Base-by-base conservation (phyloP, 2,888 invertebrate species). In the Megaustenia siamemsis region DNA sequence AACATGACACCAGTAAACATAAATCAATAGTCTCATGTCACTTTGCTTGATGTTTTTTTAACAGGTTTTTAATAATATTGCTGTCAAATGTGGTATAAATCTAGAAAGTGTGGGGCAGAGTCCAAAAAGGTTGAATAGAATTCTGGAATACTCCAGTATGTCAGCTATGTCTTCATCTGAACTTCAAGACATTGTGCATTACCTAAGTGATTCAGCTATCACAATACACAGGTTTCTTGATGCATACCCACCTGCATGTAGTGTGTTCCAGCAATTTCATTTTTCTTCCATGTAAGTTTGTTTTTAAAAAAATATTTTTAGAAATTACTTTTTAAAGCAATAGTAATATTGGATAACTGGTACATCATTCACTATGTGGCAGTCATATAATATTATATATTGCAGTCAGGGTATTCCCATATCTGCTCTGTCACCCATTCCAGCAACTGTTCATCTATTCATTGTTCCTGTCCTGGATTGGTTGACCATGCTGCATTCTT, bases 171-270 rank as follows among this genome's bases (percentile, higher is more conserved):
- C 92, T 84, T 89, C 90, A 21, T 69, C 83, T 38, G 90, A 92
- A 24, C 90, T 96, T n/a, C 95, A 95, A 87, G 97, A 97, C 92
- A 92, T 97, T 53, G 95, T 96, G 0, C 92, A 96, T 66, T 96
- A 96, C 90, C 92, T 96, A 60, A 92, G 96, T 83, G 97, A 97
- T 91, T 96, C 96, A 24, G 95, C 96, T 0, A 95, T 96, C 90
- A 96, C 96, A 0, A 90, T 97, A 76, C 95, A 95, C 90, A 94
- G 96, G 88, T 96, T 97, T 85, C 90, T 97, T n/a, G 96, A 96
- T 81, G 94, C 96, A 0, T 96, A 96, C 90, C 95, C 96, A 0
- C 94, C 95, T 10, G 95, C 95, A 49, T 95, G 94, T 92, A 75
- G 91, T 87, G 88, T 95, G 91, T 95, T 96, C 94, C 94, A 95